Percentiles rank a stretch among this genome's conserved stretches.
Conservation (phyloP, 2,797 vertebrate species). For the Brotula barbata region DNA sequence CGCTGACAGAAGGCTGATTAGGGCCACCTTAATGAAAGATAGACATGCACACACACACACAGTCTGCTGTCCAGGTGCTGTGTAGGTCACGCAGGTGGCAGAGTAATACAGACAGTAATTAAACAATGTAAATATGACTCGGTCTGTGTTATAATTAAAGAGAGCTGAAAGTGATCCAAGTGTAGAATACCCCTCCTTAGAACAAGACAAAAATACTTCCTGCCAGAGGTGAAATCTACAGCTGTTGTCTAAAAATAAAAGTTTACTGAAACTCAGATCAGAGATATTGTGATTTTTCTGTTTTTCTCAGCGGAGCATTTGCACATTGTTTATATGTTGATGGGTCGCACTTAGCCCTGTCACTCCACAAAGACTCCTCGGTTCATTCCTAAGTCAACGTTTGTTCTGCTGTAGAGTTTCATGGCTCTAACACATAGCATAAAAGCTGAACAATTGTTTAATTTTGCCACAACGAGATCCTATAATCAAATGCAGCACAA, state of each 20-base stretch:
- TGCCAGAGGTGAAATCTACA: slow-evolving; percentile 31
- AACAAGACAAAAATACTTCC: slow-evolving; percentile 44
- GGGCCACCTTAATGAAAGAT: slow-evolving; percentile 34
- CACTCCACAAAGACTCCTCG: no score
- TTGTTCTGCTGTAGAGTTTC: no score
- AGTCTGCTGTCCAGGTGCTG: slow-evolving; percentile 31
- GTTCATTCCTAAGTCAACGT: no score
- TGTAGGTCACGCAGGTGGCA: slow-evolving; percentile 53
- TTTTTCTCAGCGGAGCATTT: not conserved
- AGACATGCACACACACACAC: slow-evolving; percentile 9
- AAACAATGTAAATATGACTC: slow-evolving; percentile 72
- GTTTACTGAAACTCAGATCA: slow-evolving; percentile 5
- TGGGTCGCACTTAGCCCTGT: not conserved
- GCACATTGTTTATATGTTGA: not conserved
- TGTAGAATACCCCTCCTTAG: slow-evolving; percentile 29
- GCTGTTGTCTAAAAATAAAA: slow-evolving; percentile 29
- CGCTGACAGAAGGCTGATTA: slow-evolving; percentile 16
- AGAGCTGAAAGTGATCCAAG: slow-evolving; percentile 48
- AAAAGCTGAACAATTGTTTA: no score
- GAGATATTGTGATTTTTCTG: not conserved
- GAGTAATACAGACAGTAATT: slow-evolving; percentile 68
- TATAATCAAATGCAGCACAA: no score
- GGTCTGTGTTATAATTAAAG: slow-evolving; percentile 67
- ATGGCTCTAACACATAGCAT: no score
- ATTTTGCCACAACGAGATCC: no score